These are phyloP conservation scores for Xiphorhynchus elegans DNA, from an alignment of 2,113 vertebrate species.

Conservation along the genomic window DNA sequence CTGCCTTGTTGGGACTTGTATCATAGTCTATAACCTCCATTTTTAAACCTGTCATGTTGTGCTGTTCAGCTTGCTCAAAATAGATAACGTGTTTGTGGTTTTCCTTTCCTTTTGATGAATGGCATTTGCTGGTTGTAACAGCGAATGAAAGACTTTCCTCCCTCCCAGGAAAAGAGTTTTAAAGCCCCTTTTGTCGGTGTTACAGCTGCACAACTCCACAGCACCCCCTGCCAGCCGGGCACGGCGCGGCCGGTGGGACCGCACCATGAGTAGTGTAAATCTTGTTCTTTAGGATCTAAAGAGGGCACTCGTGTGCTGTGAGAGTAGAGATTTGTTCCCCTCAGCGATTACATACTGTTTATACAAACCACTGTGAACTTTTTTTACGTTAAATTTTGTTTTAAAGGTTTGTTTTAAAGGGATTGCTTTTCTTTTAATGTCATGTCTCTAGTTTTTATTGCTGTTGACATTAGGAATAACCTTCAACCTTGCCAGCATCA, in stretches of 20 bases:
- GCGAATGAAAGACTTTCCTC: slow-evolving; percentile 71
- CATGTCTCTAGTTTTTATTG: slow-evolving; percentile 71
- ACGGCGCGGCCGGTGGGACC: not conserved
- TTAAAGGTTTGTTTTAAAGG: slow-evolving; percentile 81
- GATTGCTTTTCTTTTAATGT: slow-evolving; percentile 74
- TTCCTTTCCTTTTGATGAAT: slow-evolving; percentile 68
- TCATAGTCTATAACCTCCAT: slow-evolving; percentile 79
- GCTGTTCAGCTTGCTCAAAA: slow-evolving; percentile 81
- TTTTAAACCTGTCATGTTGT: slow-evolving; percentile 80
- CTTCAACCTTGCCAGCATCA: slow-evolving; percentile 63
- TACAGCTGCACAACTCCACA: slow-evolving; percentile 81
- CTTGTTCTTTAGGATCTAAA: slow-evolving; percentile 73
- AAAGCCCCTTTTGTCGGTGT: slow-evolving; percentile 77
- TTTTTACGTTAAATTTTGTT: slow-evolving; percentile 73
- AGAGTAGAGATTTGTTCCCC: slow-evolving; percentile 71
- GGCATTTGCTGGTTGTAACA: slow-evolving; percentile 81
- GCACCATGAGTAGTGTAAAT: slow-evolving; percentile 69
- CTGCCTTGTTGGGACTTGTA: slow-evolving; percentile 81
- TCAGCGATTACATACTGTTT: slow-evolving; percentile 74
- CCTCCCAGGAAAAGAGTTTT: slow-evolving; percentile 66
- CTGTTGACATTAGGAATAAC: slow-evolving; percentile 67
- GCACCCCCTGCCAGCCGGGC: not conserved
- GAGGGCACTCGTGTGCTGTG: slow-evolving; percentile 76
- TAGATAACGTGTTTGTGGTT: slow-evolving; percentile 81
- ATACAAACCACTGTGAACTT: slow-evolving; percentile 84